Percentiles rank a stretch among this genome's conserved stretches.
Evolutionary conservation across 1,140 invertebrate species (phyloP).

Genomic region (Drosophila lini): DNA sequence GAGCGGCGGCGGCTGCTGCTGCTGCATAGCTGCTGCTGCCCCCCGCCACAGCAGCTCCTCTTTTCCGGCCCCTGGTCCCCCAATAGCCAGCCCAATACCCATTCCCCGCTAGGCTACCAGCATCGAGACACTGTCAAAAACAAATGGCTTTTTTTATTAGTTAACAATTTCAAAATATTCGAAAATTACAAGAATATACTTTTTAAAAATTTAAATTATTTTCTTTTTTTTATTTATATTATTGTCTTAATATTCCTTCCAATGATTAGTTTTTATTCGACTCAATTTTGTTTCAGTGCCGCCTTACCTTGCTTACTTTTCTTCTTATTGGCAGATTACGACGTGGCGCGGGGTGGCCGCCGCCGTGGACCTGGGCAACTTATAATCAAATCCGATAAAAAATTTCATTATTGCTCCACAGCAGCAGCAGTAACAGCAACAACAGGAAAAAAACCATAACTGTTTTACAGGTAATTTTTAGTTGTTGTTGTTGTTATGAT

Average conservation of each 20-base stretch:
- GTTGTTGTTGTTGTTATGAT: conserved; percentile 71
- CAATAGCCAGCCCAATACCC: conserved; percentile 20
- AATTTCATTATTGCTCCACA: conserved; percentile 82
- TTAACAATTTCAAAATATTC: too few species aligned
- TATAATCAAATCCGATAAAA: conserved; percentile 83
- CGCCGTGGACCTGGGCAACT: conserved; percentile 53
- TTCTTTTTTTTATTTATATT: too few species aligned
- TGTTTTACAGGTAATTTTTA: conserved; percentile 81
- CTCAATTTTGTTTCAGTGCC: conserved; percentile 1
- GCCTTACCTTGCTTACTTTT: conserved; percentile 71
- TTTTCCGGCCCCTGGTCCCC: neutral
- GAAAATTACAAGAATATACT: too few species aligned
- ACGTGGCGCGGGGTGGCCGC: conserved; percentile 57
- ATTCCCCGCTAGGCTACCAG: conserved; percentile 49
- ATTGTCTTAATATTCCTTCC: too few species aligned
- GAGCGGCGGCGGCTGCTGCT: conserved; percentile 48
- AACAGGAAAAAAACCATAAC: conserved; percentile 62
- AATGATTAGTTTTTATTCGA: neutral
- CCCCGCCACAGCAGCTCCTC: neutral
- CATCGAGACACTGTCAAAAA: conserved; percentile 12
- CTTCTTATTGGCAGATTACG: conserved; percentile 83
- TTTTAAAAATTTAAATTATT: too few species aligned
- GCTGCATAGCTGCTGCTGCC: conserved; percentile 51
- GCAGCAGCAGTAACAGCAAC: conserved; percentile 37
- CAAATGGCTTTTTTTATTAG: neutral